These are phyloP conservation scores for Xestia rhomboidea DNA, from an alignment of 2,888 invertebrate species.

Conservation along the genomic window DNA sequence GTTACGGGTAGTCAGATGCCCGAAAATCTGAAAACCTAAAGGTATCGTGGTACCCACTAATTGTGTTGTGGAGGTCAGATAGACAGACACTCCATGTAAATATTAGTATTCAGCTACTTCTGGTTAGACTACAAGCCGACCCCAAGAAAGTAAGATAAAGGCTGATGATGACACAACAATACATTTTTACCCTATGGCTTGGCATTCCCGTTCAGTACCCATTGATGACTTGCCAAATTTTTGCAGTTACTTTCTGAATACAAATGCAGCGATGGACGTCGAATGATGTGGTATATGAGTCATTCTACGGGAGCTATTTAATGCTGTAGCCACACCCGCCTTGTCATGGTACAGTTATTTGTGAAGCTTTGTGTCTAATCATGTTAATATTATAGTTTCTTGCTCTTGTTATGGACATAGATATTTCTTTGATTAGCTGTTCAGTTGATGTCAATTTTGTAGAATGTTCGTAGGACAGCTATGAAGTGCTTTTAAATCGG, in stretches of 20 bases:
- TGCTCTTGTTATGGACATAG: slow-evolving; percentile 21
- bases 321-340: slow-evolving; percentile 43
- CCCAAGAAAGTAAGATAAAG: background rate
- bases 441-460: background rate
- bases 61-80: background rate
- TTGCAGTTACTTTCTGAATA: background rate
- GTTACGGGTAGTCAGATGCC: background rate
- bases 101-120: background rate
- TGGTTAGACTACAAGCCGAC: background rate
- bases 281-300: slow-evolving; percentile 41
- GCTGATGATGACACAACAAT: background rate
- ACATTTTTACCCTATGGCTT: background rate
- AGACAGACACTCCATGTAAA: background rate
- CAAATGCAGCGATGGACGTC: slow-evolving; percentile 37
- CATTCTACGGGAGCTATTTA: slow-evolving; percentile 53
- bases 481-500: background rate
- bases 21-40: background rate
- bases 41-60: background rate
- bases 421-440: slow-evolving; percentile 13
- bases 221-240: slow-evolving; percentile 41
- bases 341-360: slow-evolving; percentile 53
- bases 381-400: slow-evolving; percentile 26
- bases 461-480: background rate
- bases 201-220: slow-evolving; percentile 15
- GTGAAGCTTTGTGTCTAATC: slow-evolving; percentile 37